Evolutionary conservation across 2,888 invertebrate genomes (phyloP), one percentile per base, ranked within the genome.

Genomic region (Drosophila nr. perissopoda): DNA sequence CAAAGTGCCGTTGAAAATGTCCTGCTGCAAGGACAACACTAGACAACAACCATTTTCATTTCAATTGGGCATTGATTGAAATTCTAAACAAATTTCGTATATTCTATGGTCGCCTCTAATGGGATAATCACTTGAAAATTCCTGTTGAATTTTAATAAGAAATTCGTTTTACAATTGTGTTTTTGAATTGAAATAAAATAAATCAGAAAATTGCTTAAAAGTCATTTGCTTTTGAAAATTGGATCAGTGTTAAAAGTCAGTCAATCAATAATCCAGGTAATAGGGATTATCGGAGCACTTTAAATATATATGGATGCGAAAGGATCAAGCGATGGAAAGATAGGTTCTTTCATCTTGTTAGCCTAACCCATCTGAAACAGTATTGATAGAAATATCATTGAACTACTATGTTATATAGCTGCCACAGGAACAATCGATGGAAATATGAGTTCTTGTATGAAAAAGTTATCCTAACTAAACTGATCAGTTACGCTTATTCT

Each of bases 1-100:
- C 63, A 34, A 52, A 71, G 48, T 42, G 60, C 57, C 21, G 18
- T 11, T 21, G 33, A 40, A 64, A 72, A 48, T 72, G 25, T 64
- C 52, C 60, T 45, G 59, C 57, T 16, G 48, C 72, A 56, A 66
- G 65, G 69, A 56, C 34, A 49, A 62, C 77, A 76, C 65, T 61
- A 4, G 16, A 16, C 70, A 66, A 67, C 80, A 67, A 2, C 33
- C 45, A 18, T 16, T 11, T 4, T 4, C 7, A 45, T n/a, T 54
- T 25, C 45, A 21, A 45, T 25, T 16, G 13, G 13, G 0, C 10
- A 4, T 66, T n/a, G n/a, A 45, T 7, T 4, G 42, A 45, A 21
- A 21, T 21, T 3, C 42, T 6, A 13, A 21, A 13, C 3, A 21
- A 21, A 21, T 21, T 21, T 21, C 21, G 21, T 7, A 42, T 21